phyloP scores from a whole-genome alignment of 2,113 vertebrate genomes.

The Addax nasomaculatus region DNA sequence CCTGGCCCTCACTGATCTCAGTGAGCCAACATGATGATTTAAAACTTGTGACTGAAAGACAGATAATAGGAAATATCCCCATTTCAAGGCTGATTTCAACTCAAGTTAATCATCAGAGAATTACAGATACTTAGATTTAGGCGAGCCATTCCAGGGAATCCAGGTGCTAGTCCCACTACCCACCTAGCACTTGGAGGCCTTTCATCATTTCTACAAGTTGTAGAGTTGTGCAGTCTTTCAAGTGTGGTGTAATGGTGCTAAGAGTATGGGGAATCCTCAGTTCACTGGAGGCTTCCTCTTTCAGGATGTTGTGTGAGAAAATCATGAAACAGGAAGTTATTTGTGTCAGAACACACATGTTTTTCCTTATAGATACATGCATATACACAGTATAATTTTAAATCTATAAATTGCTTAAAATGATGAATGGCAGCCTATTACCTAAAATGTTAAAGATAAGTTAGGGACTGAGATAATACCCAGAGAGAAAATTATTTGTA shows the following conservation, averaged over 20 bases:
- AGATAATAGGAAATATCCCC: neutral
- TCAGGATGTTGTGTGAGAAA: neutral
- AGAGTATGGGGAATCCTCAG: neutral
- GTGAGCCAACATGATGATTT: neutral
- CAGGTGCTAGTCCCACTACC: neutral
- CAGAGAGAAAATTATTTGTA: slow-evolving; percentile 58
- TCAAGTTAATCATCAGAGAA: slow-evolving; percentile 39
- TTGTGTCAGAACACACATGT: neutral
- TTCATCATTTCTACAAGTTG: neutral
- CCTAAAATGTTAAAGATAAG: slow-evolving; percentile 55
- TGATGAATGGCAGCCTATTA: slow-evolving; percentile 12
- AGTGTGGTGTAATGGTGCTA: neutral
- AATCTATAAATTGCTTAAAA: slow-evolving; percentile 4
- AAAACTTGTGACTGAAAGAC: slow-evolving; percentile 19
- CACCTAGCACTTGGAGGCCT: neutral
- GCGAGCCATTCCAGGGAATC: neutral
- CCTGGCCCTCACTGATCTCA: neutral
- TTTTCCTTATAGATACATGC: neutral
- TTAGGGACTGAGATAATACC: neutral
- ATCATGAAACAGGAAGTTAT: neutral
- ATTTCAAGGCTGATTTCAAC: slow-evolving; percentile 37
- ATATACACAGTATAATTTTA: neutral
- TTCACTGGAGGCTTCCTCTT: neutral
- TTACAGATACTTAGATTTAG: slow-evolving; percentile 2
- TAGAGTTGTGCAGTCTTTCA: neutral